Percentiles rank a stretch among this genome's conserved stretches.
Evolutionary conservation across 2,888 invertebrate species (phyloP).

Genomic region (Poecilus cupreus): DNA sequence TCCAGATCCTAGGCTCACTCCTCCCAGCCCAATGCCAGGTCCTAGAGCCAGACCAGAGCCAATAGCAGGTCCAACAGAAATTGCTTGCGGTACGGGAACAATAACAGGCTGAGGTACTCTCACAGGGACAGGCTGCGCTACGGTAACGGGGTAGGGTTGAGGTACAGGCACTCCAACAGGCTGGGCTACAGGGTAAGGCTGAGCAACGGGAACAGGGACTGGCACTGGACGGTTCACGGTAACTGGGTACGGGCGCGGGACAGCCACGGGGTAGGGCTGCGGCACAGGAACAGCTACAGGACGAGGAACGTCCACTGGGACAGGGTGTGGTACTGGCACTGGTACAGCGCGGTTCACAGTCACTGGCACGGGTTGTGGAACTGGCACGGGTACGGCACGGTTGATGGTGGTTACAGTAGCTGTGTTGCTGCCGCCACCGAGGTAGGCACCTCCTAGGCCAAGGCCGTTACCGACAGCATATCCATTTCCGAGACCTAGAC

Average conservation of each 20-base stretch:
- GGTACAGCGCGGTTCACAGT: slow-evolving; percentile 64
- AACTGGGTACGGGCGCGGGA: slow-evolving; percentile 65
- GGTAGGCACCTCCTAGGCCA: slow-evolving; percentile 58
- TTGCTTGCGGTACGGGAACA: slow-evolving; percentile 22
- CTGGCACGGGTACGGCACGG: slow-evolving; percentile 64
- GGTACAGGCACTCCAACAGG: slow-evolving; percentile 60
- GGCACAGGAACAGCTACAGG: slow-evolving; percentile 67
- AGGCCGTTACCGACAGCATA: slow-evolving; percentile 59
- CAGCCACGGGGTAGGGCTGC: slow-evolving; percentile 66
- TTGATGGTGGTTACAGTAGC: slow-evolving; percentile 65
- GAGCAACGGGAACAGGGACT: slow-evolving; percentile 64
- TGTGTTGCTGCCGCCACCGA: slow-evolving; percentile 58
- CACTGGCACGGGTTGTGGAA: slow-evolving; percentile 65
- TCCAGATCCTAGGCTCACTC: slow-evolving; percentile 57
- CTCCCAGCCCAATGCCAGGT: slow-evolving; percentile 52
- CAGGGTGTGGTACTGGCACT: slow-evolving; percentile 64
- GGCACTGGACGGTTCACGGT: slow-evolving; percentile 62
- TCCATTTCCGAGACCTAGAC: slow-evolving; percentile 52
- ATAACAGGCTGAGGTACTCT: slow-evolving; percentile 25
- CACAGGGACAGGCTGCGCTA: slow-evolving; percentile 52
- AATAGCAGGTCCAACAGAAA: slow-evolving; percentile 9
- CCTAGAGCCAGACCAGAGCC: slow-evolving; percentile 17
- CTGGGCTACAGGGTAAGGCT: slow-evolving; percentile 56
- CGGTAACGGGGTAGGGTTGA: slow-evolving; percentile 55
- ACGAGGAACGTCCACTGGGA: slow-evolving; percentile 67